These are phyloP conservation scores for Dufourea novaeangliae DNA, from an alignment of 1,140 invertebrate species.

Conservation along the genomic window DNA sequence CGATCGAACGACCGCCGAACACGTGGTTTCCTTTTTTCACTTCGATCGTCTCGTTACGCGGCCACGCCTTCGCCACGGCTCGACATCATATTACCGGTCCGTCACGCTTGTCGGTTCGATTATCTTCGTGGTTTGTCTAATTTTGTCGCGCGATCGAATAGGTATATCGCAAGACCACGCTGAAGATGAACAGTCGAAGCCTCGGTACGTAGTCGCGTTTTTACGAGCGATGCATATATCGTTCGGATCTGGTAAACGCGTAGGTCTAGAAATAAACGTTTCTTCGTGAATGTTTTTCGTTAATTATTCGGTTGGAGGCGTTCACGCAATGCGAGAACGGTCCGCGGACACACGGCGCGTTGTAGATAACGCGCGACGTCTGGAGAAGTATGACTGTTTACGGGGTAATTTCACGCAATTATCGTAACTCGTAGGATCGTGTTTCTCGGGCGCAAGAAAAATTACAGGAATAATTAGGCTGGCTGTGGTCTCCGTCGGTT, in stretches of 20 bases:
- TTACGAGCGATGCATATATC: too few relatives aligned
- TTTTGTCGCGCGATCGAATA: too few relatives aligned
- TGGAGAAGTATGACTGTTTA: neutral
- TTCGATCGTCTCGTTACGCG: neutral
- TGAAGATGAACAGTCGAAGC: too few relatives aligned
- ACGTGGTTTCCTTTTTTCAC: neutral
- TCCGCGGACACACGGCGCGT: neutral
- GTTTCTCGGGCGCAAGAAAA: constrained; percentile 31
- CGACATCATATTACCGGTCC: too few relatives aligned
- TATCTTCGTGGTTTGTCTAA: too few relatives aligned
- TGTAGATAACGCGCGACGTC: neutral
- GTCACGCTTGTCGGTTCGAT: too few relatives aligned
- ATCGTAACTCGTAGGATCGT: constrained; percentile 25
- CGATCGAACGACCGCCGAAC: constrained; percentile 8
- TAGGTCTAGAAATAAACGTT: neutral
- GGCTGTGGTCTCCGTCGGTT: constrained; percentile 12
- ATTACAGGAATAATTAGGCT: constrained; percentile 57
- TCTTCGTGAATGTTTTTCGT: constrained; percentile 5
- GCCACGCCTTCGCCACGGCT: too few relatives aligned
- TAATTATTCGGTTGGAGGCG: constrained; percentile 3
- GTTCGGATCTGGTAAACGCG: neutral
- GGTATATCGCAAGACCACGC: too few relatives aligned
- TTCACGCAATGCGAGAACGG: neutral
- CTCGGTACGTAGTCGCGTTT: too few relatives aligned
- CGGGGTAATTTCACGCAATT: constrained; percentile 17